Conservation (phyloP, 2,888 invertebrate genomes). For the Abscondita cerata region DNA sequence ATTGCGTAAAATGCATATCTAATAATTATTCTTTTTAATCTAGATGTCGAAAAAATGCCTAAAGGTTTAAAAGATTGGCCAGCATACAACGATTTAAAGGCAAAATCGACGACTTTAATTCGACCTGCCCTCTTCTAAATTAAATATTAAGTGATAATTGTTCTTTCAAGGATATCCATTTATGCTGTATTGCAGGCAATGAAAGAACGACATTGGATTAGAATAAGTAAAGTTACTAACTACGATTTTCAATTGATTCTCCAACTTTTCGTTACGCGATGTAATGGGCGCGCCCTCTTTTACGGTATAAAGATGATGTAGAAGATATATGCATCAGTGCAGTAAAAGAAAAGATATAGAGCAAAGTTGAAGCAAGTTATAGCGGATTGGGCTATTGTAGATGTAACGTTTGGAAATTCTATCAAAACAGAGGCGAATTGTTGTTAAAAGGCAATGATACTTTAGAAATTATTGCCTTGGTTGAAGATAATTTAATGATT, state of each 20-base stretch:
- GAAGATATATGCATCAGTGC: conserved; percentile 92
- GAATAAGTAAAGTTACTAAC: conserved; percentile 65
- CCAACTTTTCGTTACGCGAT: conserved; percentile 77
- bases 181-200: conserved; percentile 62
- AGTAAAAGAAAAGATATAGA: conserved; percentile 88
- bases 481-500: conserved; percentile 89
- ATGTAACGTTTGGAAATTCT: conserved; percentile 74
- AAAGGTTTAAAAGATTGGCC: conserved; percentile 89
- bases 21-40: background rate
- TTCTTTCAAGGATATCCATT: no score
- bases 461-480: conserved; percentile 74
- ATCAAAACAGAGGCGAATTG: conserved; percentile 84
- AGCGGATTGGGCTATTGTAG: conserved; percentile 79
- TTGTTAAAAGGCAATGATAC: conserved; percentile 79
- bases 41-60: conserved; percentile 76
- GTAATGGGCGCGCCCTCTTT: conserved; percentile 87
- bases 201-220: conserved; percentile 63
- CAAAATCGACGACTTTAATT: conserved; percentile 90
- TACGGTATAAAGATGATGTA: conserved; percentile 85
- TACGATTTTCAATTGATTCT: conserved; percentile 79
- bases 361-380: conserved; percentile 83
- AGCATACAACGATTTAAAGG: conserved; percentile 83
- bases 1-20: no score
- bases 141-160: no score
- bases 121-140: conserved; percentile 84